Evolutionary conservation across 2,797 vertebrate species (phyloP).

Genomic region (Sebastes iracundus): DNA sequence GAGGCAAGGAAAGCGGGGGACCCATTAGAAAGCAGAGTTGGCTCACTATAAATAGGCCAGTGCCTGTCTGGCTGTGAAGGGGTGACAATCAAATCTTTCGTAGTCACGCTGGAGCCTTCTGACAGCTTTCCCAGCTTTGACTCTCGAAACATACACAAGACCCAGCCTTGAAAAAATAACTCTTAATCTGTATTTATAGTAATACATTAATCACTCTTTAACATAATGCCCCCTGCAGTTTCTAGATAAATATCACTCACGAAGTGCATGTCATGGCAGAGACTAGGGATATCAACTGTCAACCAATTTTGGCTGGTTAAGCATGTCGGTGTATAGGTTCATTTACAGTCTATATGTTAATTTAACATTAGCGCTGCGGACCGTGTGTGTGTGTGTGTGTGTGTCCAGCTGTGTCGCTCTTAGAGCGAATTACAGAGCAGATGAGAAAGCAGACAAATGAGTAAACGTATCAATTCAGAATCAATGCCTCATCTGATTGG

Average conservation of each 20-base stretch:
- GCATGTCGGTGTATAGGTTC: too few species aligned
- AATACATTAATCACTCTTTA: not conserved
- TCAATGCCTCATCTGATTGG: too few species aligned
- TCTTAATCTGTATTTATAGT: not conserved
- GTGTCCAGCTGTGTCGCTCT: too few species aligned
- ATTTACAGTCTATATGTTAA: too few species aligned
- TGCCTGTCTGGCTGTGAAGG: slow-evolving; percentile 66
- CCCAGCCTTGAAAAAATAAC: slow-evolving; percentile 5
- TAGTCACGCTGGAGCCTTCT: slow-evolving; percentile 61
- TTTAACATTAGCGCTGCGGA: too few species aligned
- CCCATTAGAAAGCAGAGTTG: slow-evolving; percentile 64
- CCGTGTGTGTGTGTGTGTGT: too few species aligned
- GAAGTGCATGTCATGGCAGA: not conserved
- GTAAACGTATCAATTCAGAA: too few species aligned
- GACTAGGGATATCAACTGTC: too few species aligned
- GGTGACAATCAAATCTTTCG: slow-evolving; percentile 73
- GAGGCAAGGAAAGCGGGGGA: slow-evolving; percentile 47
- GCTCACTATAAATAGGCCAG: slow-evolving; percentile 72
- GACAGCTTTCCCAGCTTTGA: slow-evolving; percentile 48
- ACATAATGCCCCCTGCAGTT: not conserved
- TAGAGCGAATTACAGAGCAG: too few species aligned
- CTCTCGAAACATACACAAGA: slow-evolving; percentile 32
- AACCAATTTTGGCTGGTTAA: too few species aligned
- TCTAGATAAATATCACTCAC: not conserved
- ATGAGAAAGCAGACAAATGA: too few species aligned